Conservation (phyloP, 2,797 vertebrate genomes). For the Rhynchonycteris naso region DNA sequence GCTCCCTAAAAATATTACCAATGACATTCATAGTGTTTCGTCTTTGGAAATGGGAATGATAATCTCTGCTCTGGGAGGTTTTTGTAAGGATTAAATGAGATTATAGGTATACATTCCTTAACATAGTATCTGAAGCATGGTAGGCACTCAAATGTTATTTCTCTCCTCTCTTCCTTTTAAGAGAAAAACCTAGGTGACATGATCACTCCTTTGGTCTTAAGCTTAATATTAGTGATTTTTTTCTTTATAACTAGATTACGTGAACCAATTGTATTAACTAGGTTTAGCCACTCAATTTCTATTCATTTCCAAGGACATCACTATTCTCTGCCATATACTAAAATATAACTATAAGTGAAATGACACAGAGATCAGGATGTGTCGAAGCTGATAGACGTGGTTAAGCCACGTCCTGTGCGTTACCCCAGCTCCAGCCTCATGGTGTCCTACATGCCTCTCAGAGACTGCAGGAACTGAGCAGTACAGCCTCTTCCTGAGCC, state of each 20-base stretch:
- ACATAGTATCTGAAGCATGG: neutral
- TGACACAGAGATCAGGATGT: neutral
- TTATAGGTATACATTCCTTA: neutral
- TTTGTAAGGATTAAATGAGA: slow-evolving; percentile 37
- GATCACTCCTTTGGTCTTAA: slow-evolving; percentile 33
- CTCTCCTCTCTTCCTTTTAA: slow-evolving; percentile 21
- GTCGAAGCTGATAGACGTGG: neutral
- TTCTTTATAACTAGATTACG: slow-evolving; percentile 33
- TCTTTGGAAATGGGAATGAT: neutral
- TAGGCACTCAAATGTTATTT: neutral
- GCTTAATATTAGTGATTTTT: slow-evolving; percentile 30
- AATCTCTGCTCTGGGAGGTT: slow-evolving; percentile 19
- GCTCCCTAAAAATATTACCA: slow-evolving; percentile 14
- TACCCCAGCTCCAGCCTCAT: neutral
- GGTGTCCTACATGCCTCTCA: slow-evolving; percentile 28
- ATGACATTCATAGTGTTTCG: neutral
- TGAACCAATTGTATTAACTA: slow-evolving; percentile 33
- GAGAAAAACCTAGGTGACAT: neutral
- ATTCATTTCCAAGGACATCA: slow-evolving; percentile 24
- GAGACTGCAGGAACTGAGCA: neutral
- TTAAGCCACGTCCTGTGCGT: neutral
- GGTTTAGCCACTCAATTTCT: slow-evolving; percentile 30
- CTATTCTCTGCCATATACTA: neutral
- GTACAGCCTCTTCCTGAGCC: neutral
- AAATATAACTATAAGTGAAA: neutral